Base-by-base conservation (phyloP, 2,113 vertebrate genomes). In the Microtus pennsylvanicus region DNA sequence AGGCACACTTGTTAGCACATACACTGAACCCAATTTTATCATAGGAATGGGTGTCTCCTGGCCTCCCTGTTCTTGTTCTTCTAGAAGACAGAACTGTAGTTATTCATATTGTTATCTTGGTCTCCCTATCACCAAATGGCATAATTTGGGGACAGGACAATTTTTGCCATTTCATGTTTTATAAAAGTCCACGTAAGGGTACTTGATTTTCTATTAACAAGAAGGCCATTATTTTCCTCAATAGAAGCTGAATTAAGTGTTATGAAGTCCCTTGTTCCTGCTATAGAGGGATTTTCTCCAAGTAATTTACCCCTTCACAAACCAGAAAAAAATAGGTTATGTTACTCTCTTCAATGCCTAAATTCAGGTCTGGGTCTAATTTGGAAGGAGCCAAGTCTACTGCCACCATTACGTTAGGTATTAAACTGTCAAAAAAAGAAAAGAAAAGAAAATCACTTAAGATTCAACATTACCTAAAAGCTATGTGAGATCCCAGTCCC, bases 81-180 rank as follows among this genome's bases (percentile, higher is more conserved):
- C 77, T 92, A 58, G 55, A 81, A 69, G 93, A 74, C 45, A 76
- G 61, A 72, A 65, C 65, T 11, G 7, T 13, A n/a, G 38, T 33
- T 26, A 86, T 72, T 82, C 89, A 77, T 87, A 77, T 87, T 78
- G n/a, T 21, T 70, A 95, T 91, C 65, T 91, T 55, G 77, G 72
- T 16, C 72, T 91, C 74, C n/a, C 1, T 70, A 35, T 72, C 77
- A 89, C 61, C 81, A 77, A 93, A 69, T 63, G 45, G 14, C 28
- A 61, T 77, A 78, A 89, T 52, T 85, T 80, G 45, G 75, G 58
- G 17, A 63, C 58, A 9, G 28, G 70, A 86, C 61, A 78, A 58
- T 97, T 97, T 92, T 94, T 89, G n/a, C 11, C 67, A 77, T 24
- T 26, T 94, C 13, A 17, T 80, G 22, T 58, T 90, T 88, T 90